Evolutionary conservation across 2,113 vertebrate genomes (phyloP), one percentile per base, ranked within the genome.

Genomic region (Spea bombifrons): DNA sequence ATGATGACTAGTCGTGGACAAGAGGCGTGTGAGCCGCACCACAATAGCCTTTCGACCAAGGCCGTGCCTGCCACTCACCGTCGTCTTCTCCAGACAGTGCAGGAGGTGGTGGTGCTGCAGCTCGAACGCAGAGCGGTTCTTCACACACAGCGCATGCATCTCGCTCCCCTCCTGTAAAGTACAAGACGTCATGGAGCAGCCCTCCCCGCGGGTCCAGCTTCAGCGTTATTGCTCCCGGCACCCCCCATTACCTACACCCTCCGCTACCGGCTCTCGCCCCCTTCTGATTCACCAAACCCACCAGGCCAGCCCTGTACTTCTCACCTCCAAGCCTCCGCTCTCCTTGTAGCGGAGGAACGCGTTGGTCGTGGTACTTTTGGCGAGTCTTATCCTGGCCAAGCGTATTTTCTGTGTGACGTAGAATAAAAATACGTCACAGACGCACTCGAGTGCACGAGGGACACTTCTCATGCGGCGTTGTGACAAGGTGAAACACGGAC

Each of bases 71-170:
- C 55, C 17, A 50, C 77, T 93, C 78, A 97, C 95, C 80, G 95
- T 97, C 0, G 95, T 97, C 83, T 96, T 96, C 86, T 97, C 95
- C 85, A 97, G 88, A 83, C 95, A 97, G 71, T 96, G 95, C 81
- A 97, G 87, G 79, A 97, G 89, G 82, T 97, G 95, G 79, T 97
- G 90, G 76, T 97, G 95, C 76, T 97, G 95, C 68, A 93, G 90
- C 72, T 97, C 93, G 0, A 97, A 97, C 3, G 94, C 87, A 0
- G 95, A 97, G 49, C 88, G 89, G 85, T 93, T 96, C 84, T 94
- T 93, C 82, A 94, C 82, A 80, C 90, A 94, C 75, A 96, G 81
- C 4, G 84, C 87, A 3, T 69, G 78, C 1, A 4, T 9, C 8
- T 80, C 71, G 13, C n/a, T 80, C 7, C 68, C 64, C 45, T 80